Conservation (phyloP, 2,888 invertebrate species). For the Ceramica pisi region DNA sequence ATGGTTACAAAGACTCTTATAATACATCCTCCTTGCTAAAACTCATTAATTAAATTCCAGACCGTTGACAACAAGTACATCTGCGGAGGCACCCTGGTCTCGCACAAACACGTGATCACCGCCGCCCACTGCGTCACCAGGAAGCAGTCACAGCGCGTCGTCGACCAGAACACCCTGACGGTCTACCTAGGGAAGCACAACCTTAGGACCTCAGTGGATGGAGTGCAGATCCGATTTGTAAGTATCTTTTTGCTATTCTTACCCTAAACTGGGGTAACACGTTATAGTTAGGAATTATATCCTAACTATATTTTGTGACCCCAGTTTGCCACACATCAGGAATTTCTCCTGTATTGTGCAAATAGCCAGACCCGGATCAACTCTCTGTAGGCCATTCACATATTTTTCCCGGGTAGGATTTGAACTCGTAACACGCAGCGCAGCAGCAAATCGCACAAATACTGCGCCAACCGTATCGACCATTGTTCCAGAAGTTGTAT, state of each 20-base stretch:
- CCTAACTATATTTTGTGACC: no score
- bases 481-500: no score
- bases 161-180: constrained; percentile 86
- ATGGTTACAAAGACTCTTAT: not conserved
- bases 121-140: constrained; percentile 92
- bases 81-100: constrained; percentile 92
- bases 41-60: constrained; percentile 67
- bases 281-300: no score
- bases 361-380: no score
- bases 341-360: no score
- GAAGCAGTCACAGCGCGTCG: constrained; percentile 81
- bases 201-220: constrained; percentile 86
- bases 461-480: no score
- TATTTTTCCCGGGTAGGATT: no score
- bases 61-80: constrained; percentile 90
- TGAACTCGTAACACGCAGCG: no score
- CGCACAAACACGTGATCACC: constrained; percentile 90
- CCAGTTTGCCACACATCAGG: no score
- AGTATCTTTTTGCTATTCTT: constrained; percentile 63
- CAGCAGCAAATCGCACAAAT: no score
- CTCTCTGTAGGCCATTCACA: no score
- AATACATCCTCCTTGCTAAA: not conserved
- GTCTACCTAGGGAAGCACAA: constrained; percentile 88
- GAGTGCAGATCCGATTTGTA: constrained; percentile 87
- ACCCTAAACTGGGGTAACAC: no score